These are phyloP conservation scores for Momotus momota DNA, from an alignment of 2,797 vertebrate genomes.

Conservation along the genomic window DNA sequence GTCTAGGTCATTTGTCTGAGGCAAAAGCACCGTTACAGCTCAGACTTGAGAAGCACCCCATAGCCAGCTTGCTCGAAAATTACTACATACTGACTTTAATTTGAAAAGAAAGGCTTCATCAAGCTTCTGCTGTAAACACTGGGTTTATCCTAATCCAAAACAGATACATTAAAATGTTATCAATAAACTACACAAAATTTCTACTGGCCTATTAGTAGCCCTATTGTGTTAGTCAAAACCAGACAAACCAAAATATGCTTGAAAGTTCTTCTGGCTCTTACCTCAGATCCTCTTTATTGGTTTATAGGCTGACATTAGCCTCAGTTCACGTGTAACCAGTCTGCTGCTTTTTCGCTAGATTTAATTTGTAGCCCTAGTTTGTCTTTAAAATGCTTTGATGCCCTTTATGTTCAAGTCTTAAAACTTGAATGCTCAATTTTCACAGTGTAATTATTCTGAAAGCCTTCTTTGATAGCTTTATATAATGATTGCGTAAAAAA, in stretches of 20 bases:
- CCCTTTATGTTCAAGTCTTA: constrained; percentile 37
- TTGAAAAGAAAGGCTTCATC: neutral
- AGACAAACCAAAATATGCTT: neutral
- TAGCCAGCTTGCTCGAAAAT: neutral
- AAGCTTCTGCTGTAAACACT: neutral
- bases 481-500: neutral
- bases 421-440: constrained; percentile 46
- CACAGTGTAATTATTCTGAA: constrained; percentile 1
- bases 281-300: neutral
- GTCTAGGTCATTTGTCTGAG: neutral
- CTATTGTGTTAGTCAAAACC: neutral
- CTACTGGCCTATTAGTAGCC: neutral
- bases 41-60: neutral
- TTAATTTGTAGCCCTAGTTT: constrained; percentile 51
- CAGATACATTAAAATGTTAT: neutral
- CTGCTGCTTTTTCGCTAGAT: neutral
- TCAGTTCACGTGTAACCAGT: neutral
- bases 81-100: neutral
- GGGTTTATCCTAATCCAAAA: neutral
- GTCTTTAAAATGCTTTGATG: constrained; percentile 43
- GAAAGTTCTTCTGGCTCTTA: neutral
- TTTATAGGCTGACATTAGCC: constrained; percentile 12
- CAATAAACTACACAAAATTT: neutral
- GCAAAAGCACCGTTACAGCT: neutral
- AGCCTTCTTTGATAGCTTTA: constrained; percentile 24